Evolutionary conservation across 2,797 vertebrate species (phyloP), one percentile per base, ranked within the genome.

Genomic region (Characodon lateralis): DNA sequence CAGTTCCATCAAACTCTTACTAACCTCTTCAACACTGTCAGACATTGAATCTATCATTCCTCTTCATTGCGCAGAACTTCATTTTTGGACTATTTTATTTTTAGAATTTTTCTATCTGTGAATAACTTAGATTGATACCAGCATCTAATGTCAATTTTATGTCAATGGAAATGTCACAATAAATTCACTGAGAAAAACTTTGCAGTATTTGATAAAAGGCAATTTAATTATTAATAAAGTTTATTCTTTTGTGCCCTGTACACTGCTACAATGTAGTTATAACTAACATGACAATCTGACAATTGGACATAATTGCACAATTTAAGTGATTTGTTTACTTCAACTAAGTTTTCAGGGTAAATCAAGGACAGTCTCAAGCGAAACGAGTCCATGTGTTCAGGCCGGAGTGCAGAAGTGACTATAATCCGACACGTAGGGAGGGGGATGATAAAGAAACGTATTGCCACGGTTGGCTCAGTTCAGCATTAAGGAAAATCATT

Each of bases 401-500:
- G 35, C 51, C 18, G 68, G 65, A 76, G 72, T 31, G 75, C 59
- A 87, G 78, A 46, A 28, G 48, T 9, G 18, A 71, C 65, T 73
- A 35, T 86, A 86, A 91, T 87, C 78, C 24, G 1, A 71, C 78
- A 74, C 82, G 55, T 12, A 46, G 22, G 53, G 71, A 72, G 76
- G 70, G 22, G 73, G 76, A 71, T 78, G 84, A 89, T 83, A 80
- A 84, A 77, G 61, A 50, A 85, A 81, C 76, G 75, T 84, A 73
- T 89, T 89, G 78, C 79, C 22, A 41, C 46, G 46, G 56, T 83
- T 46, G 72, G 66, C 74, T 81, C 82, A 81, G 72, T 81, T 73
- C 76, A 73, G 74, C 86, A 86, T 89, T 77, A 76, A 51, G 78
- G 82, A 78, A 90, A 89, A 90, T 91, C 74, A 87, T 89, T 90